These are phyloP conservation scores for Podotricha telesiphe DNA, from an alignment of 2,888 invertebrate species.

Conservation along the genomic window DNA sequence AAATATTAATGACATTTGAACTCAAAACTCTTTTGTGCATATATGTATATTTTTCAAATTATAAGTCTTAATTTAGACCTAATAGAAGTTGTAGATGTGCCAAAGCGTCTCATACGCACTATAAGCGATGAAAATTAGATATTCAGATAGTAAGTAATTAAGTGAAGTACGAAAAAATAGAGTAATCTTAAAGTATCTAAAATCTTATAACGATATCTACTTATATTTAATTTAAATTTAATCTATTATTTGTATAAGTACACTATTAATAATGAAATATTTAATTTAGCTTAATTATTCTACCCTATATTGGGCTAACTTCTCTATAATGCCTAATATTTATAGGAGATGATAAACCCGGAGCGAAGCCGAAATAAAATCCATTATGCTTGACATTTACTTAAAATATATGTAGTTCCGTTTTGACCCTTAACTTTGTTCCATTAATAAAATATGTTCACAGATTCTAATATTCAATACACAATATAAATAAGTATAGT, in stretches of 20 bases:
- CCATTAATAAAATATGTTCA: conserved; percentile 73
- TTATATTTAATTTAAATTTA: too few relatives aligned
- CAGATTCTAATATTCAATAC: conserved; percentile 48
- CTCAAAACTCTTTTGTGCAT: too few relatives aligned
- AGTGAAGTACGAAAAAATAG: background rate
- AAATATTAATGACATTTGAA: too few relatives aligned
- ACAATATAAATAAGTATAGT: background rate
- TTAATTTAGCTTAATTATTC: conserved; percentile 9
- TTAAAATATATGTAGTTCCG: conserved; percentile 62
- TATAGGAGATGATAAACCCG: conserved; percentile 9
- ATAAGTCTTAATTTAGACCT: too few relatives aligned
- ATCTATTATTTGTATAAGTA: background rate
- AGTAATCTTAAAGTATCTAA: background rate
- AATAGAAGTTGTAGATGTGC: too few relatives aligned
- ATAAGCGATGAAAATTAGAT: too few relatives aligned
- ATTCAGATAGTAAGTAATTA: too few relatives aligned
- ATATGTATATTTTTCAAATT: too few relatives aligned
- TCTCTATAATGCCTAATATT: conserved; percentile 14
- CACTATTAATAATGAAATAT: background rate
- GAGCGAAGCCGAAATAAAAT: conserved; percentile 54
- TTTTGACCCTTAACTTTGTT: conserved; percentile 60
- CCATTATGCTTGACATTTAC: conserved; percentile 62
- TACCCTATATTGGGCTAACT: background rate
- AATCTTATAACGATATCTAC: background rate
- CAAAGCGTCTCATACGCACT: too few relatives aligned